Base-by-base conservation (phyloP, 2,797 vertebrate genomes). In the Falco berigora region DNA sequence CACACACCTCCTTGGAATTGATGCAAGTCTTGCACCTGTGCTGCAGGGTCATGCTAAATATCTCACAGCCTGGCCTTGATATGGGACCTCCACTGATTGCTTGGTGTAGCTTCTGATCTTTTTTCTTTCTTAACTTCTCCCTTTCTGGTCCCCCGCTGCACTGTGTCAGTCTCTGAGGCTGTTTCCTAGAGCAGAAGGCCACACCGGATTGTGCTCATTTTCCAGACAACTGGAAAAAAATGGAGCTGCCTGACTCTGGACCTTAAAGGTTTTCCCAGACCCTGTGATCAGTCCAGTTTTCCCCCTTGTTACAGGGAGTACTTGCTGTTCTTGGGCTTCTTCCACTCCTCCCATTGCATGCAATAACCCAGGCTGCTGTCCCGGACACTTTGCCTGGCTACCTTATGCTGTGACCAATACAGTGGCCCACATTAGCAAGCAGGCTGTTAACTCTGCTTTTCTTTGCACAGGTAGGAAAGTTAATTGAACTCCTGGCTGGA, bases 401-500 rank as follows among this genome's bases (percentile, higher is more conserved):
- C 38, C 11, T 14, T 50, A 17, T 1, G 1, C 56, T 72, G 7
- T 64, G 40, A 53, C 16, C 23, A 28, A 0, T 32, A n/a, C 68
- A 53, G 46, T 28, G 14, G 10, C 34, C 67, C 1, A 0, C 66
- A 5, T 16, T 10, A 12, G 8, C 22, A 58, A 58, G 34, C 58
- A 81, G 42, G 56, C 79, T 77, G 23, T 28, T 95, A 76, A 95
- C 40, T 91, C 68, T 96, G 44, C 44, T 86, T 91, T 87, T 36
- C 36, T 40, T 90, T 81, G 30, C 46, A 52, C 97, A 99, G 99
- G 99, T 99, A 79, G 99, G 99, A 53, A 99, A 99, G 95, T 93
- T 99, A 88, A 99, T 99, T 20, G 99, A 99, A 86, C 98, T 99
- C 82, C 96, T 99, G 96, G 99, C 99, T 5, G 99, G 99, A 83